These are phyloP conservation scores for Crepidodera aurea DNA, from an alignment of 2,888 invertebrate species.

Conservation along the genomic window DNA sequence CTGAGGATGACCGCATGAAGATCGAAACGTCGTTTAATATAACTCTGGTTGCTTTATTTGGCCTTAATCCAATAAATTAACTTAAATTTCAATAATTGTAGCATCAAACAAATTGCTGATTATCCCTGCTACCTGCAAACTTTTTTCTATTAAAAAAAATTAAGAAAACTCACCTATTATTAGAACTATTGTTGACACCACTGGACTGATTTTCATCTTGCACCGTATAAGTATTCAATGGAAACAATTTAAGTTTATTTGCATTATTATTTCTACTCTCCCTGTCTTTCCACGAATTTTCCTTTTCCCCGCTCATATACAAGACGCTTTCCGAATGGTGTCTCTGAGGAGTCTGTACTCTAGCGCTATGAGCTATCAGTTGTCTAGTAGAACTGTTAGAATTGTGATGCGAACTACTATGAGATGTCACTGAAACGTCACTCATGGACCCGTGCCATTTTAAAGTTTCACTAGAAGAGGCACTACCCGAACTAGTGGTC, in stretches of 20 bases:
- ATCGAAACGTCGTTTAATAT: too few relatives aligned
- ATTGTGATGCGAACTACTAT: slow-evolving; percentile 66
- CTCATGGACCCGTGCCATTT: slow-evolving; percentile 83
- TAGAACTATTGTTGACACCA: slow-evolving; percentile 17
- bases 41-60: too few relatives aligned
- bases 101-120: too few relatives aligned
- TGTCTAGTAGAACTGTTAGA: slow-evolving; percentile 64
- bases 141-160: too few relatives aligned
- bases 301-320: slow-evolving; percentile 67
- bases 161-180: slow-evolving; percentile 36
- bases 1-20: too few relatives aligned
- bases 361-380: slow-evolving; percentile 78
- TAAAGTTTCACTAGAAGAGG: slow-evolving; percentile 78
- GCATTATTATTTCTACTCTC: slow-evolving; percentile 59
- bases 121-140: too few relatives aligned
- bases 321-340: slow-evolving; percentile 81
- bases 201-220: slow-evolving; percentile 48
- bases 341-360: slow-evolving; percentile 79
- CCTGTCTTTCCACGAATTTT: slow-evolving; percentile 56
- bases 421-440: slow-evolving; percentile 72
- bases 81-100: too few relatives aligned
- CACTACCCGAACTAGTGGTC: slow-evolving; percentile 68
- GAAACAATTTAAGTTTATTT: slow-evolving; percentile 71
- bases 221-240: slow-evolving; percentile 74
- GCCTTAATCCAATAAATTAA: too few relatives aligned